Evolutionary conservation across 2,113 vertebrate genomes (phyloP).

Genomic region (Melanotaenia duboulayi): DNA sequence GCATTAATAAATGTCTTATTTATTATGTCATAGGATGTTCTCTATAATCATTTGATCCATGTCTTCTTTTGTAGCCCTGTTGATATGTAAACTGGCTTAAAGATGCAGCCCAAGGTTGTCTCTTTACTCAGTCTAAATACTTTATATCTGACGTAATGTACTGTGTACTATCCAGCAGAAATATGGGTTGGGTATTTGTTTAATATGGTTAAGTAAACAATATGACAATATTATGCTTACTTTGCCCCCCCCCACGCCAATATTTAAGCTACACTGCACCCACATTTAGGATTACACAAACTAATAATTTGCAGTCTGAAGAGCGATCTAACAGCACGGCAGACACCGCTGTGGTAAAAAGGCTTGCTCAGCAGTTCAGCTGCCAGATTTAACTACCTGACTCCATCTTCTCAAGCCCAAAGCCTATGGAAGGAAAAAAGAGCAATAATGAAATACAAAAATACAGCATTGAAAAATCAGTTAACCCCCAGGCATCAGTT

Average conservation of each 20-base stretch:
- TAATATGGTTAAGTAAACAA: background rate
- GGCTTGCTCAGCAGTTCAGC: constrained; percentile 39
- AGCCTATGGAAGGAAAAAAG: too few relatives aligned
- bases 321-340: constrained; percentile 41
- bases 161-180: background rate
- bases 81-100: constrained; percentile 12
- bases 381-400: constrained; percentile 19
- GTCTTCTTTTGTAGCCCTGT: background rate
- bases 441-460: too few relatives aligned
- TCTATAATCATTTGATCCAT: constrained; percentile 13
- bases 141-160: background rate
- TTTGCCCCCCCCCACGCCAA: constrained; percentile 27
- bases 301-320: constrained; percentile 56
- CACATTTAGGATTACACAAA: constrained; percentile 57
- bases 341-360: constrained; percentile 41
- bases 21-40: background rate
- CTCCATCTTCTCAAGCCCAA: background rate
- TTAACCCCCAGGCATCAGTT: too few relatives aligned
- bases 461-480: too few relatives aligned
- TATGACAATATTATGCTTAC: constrained; percentile 15
- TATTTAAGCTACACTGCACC: constrained; percentile 53
- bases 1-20: background rate
- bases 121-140: background rate
- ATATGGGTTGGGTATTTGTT: background rate
- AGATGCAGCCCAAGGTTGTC: background rate